These are phyloP conservation scores for Formica aserva DNA, from an alignment of 2,888 invertebrate genomes.

Conservation along the genomic window DNA sequence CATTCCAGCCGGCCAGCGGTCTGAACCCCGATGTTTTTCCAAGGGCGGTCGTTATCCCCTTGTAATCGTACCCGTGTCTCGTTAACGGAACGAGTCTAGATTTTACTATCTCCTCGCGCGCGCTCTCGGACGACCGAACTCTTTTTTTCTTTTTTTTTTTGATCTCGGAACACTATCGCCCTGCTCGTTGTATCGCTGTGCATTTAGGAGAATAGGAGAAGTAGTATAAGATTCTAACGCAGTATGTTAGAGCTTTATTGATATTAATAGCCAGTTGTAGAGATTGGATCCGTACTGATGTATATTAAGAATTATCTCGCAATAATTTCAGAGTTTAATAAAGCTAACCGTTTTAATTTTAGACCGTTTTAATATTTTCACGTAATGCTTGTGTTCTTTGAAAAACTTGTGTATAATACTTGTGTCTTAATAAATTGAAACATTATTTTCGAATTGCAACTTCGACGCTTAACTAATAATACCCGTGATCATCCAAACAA, in stretches of 20 bases:
- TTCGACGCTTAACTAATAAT: neutral
- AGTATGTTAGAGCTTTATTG: constrained; percentile 5
- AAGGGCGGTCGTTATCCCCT: constrained; percentile 56
- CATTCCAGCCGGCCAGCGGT: constrained; percentile 25
- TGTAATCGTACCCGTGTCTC: constrained; percentile 56
- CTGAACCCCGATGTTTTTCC: constrained; percentile 43
- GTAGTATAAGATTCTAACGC: constrained; percentile 11
- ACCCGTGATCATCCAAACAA: neutral
- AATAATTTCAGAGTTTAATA: neutral
- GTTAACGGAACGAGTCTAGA: constrained; percentile 52
- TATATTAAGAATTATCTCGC: constrained; percentile 3
- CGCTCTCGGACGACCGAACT: constrained; percentile 12
- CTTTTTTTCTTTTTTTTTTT: neutral
- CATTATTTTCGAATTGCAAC: neutral
- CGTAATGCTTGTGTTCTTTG: constrained; percentile 8
- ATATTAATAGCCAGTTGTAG: constrained; percentile 30
- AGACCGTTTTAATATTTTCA: neutral
- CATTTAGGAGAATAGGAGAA: neutral
- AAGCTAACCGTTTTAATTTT: neutral
- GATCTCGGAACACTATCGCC: constrained; percentile 16
- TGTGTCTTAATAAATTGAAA: neutral
- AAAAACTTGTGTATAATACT: neutral
- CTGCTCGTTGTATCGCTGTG: neutral
- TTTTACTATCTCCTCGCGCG: constrained; percentile 45
- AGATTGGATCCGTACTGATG: constrained; percentile 14